Percentiles rank a stretch among this genome's conserved stretches.
Evolutionary conservation across 2,888 invertebrate genomes (phyloP).

Genomic region (Halictus ligatus): DNA sequence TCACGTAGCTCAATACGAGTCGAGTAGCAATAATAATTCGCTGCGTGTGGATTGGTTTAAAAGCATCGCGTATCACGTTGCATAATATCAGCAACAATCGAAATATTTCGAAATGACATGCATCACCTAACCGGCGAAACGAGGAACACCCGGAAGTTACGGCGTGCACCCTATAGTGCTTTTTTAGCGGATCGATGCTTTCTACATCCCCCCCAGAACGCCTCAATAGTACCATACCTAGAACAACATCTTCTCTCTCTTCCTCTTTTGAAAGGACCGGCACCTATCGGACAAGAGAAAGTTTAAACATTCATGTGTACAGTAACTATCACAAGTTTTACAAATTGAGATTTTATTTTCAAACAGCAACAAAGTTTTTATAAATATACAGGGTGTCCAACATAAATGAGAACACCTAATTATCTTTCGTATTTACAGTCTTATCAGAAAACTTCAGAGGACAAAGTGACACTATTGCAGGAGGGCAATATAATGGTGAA

Average conservation of each 20-base stretch:
- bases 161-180: conserved; percentile 72
- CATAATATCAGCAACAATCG: not conserved
- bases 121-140: not conserved
- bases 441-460: no score
- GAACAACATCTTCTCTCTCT: conserved; percentile 51
- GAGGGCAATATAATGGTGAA: no score
- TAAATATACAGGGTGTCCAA: no score
- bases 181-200: conserved; percentile 78
- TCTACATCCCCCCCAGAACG: conserved; percentile 63
- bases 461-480: no score
- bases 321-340: not conserved
- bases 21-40: not conserved
- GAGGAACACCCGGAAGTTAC: conserved; percentile 69
- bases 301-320: not conserved
- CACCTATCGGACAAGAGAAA: not conserved
- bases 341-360: not conserved
- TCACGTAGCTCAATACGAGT: not conserved
- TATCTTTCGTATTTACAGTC: no score
- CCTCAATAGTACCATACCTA: conserved; percentile 58
- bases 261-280: conserved; percentile 10
- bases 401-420: no score
- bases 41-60: not conserved
- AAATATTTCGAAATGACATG: not conserved
- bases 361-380: not conserved
- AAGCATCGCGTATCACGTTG: not conserved